Evolutionary conservation across 2,113 vertebrate species (phyloP).

Genomic region (Anoplopoma fimbria): DNA sequence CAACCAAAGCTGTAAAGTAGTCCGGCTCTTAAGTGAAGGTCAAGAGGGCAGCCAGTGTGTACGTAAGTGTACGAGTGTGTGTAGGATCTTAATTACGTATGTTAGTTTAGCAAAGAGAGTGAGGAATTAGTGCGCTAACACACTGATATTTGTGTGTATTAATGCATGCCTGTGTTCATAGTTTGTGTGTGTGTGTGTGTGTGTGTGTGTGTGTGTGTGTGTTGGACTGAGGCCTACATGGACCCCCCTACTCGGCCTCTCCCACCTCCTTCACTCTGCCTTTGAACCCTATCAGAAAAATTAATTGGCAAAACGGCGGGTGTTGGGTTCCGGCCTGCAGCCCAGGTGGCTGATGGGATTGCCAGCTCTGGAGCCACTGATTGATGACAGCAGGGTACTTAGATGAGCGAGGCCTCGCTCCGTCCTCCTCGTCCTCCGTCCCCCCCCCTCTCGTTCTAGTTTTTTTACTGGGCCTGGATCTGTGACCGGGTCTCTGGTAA

Average conservation of each 20-base stretch:
- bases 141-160: constrained; percentile 4
- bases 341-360: constrained; percentile 85
- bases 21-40: constrained; percentile 70
- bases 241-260: constrained; percentile 35
- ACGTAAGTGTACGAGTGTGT: constrained; percentile 16
- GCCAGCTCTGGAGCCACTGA: constrained; percentile 80
- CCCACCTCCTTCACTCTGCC: constrained; percentile 54
- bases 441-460: constrained; percentile 1
- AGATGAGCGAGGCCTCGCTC: constrained; percentile 64
- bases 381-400: constrained; percentile 78
- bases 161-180: not conserved
- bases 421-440: constrained; percentile 1
- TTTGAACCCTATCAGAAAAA: constrained; percentile 77
- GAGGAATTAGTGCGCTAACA: constrained; percentile 2
- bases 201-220: constrained; percentile 15
- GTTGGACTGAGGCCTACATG: constrained; percentile 35
- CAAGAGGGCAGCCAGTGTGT: constrained; percentile 54
- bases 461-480: constrained; percentile 53
- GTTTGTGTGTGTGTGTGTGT: constrained; percentile 10
- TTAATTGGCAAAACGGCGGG: constrained; percentile 77
- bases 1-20: constrained; percentile 71
- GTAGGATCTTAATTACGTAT: constrained; percentile 36
- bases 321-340: constrained; percentile 69
- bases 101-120: constrained; percentile 13
- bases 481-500: constrained; percentile 65